Evolutionary conservation across 2,797 vertebrate genomes (phyloP).

Genomic region (Lutjanus campechanus): DNA sequence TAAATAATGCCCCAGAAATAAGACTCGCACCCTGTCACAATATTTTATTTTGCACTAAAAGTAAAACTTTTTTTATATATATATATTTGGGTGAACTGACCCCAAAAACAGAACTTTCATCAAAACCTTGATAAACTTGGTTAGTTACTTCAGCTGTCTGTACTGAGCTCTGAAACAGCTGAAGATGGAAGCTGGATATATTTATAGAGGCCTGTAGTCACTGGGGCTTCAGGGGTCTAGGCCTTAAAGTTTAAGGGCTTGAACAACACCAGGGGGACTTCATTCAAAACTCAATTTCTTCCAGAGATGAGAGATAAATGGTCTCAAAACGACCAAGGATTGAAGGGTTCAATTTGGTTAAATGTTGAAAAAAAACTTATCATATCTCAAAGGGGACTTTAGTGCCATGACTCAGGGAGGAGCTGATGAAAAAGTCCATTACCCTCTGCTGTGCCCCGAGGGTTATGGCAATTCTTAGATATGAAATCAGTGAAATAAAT

Average conservation of each 20-base stretch:
- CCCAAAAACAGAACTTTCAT: neutral
- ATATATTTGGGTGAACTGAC: neutral
- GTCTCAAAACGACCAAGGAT: neutral
- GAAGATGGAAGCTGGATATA: neutral
- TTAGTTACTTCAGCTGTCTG: neutral
- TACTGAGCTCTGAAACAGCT: neutral
- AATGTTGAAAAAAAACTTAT: constrained; percentile 25
- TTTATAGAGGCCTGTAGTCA: neutral
- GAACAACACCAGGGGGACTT: neutral
- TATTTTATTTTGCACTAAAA: neutral
- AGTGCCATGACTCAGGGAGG: constrained; percentile 38
- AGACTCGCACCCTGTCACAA: neutral
- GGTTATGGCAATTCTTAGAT: constrained; percentile 38
- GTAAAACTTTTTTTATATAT: neutral
- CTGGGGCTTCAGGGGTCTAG: neutral
- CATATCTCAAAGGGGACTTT: constrained; percentile 21
- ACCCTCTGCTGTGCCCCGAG: constrained; percentile 20
- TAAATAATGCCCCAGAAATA: neutral
- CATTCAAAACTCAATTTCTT: neutral
- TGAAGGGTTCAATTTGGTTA: constrained; percentile 2
- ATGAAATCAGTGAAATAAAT: constrained; percentile 49
- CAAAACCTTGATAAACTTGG: neutral
- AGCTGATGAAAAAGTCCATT: constrained; percentile 46
- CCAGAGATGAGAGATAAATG: constrained; percentile 2
- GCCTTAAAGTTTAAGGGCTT: neutral